Conservation (phyloP, 2,797 vertebrate genomes). For the Muscicapa striata region DNA sequence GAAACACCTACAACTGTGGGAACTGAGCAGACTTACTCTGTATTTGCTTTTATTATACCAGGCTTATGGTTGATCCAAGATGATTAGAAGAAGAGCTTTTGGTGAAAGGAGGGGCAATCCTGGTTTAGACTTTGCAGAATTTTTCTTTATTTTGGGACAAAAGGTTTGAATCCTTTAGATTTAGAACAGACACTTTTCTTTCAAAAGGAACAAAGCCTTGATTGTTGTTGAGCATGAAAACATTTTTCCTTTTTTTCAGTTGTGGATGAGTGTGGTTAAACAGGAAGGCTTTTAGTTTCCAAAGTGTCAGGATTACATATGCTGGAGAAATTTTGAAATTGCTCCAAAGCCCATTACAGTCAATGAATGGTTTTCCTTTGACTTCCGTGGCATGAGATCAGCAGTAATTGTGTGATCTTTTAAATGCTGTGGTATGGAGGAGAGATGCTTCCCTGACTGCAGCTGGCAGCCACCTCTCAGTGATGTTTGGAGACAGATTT, state of each 20-base stretch:
- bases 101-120: neutral
- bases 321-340: neutral
- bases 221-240: neutral
- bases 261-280: neutral
- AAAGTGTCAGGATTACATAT: neutral
- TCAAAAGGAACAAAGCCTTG: neutral
- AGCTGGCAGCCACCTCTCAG: slow-evolving; percentile 7
- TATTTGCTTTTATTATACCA: neutral
- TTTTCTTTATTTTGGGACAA: neutral
- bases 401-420: slow-evolving; percentile 27
- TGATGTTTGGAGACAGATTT: neutral
- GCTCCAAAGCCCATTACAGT: slow-evolving; percentile 18
- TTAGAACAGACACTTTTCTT: neutral
- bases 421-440: slow-evolving; percentile 33
- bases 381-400: neutral
- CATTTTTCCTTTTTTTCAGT: neutral
- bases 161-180: neutral
- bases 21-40: neutral
- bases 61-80: neutral
- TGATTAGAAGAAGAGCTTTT: neutral
- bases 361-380: slow-evolving; percentile 25
- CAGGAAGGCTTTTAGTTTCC: neutral
- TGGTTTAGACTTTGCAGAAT: neutral
- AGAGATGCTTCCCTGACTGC: neutral
- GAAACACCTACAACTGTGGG: neutral